These are phyloP conservation scores for Diplodus puntazzo DNA, from an alignment of 2,797 vertebrate species.

Conservation along the genomic window DNA sequence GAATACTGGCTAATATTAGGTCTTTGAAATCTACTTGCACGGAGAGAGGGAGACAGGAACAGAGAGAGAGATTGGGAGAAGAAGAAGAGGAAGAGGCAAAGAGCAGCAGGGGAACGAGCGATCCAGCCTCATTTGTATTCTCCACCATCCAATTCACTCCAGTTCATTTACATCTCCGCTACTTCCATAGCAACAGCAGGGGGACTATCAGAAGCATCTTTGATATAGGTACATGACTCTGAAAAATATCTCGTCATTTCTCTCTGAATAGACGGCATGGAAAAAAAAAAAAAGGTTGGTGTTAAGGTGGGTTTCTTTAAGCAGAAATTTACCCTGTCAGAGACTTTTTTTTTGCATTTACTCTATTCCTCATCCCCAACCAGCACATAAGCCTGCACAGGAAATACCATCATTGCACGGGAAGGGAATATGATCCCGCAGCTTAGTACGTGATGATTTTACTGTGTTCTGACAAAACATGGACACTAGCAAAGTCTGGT, in stretches of 20 bases:
- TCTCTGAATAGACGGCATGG: conserved; percentile 75
- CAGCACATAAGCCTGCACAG: conserved; percentile 40
- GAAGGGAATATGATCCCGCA: conserved; percentile 38
- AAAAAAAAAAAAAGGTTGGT: conserved; percentile 56
- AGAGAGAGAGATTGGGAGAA: conserved; percentile 43
- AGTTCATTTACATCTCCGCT: conserved; percentile 93
- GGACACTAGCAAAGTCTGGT: conserved; percentile 24
- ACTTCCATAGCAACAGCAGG: conserved; percentile 92
- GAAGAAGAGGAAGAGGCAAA: conserved; percentile 63
- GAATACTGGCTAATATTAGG: conserved; percentile 29
- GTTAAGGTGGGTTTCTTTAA: conserved; percentile 70
- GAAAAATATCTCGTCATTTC: conserved; percentile 84
- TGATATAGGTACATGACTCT: conserved; percentile 91
- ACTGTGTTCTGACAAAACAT: conserved; percentile 41
- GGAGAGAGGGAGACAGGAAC: conserved; percentile 31
- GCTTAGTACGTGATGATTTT: conserved; percentile 44
- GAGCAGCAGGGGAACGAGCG: conserved; percentile 80
- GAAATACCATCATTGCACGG: conserved; percentile 52
- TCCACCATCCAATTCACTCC: conserved; percentile 89
- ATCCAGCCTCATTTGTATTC: conserved; percentile 92
- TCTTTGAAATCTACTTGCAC: conserved; percentile 49
- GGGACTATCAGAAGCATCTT: conserved; percentile 91
- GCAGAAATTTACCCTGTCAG: conserved; percentile 63
- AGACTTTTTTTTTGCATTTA: conserved; percentile 43
- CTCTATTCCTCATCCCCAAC: conserved; percentile 33